These are phyloP conservation scores for Ochlodes sylvanus DNA, from an alignment of 2,888 invertebrate species.

Conservation along the genomic window DNA sequence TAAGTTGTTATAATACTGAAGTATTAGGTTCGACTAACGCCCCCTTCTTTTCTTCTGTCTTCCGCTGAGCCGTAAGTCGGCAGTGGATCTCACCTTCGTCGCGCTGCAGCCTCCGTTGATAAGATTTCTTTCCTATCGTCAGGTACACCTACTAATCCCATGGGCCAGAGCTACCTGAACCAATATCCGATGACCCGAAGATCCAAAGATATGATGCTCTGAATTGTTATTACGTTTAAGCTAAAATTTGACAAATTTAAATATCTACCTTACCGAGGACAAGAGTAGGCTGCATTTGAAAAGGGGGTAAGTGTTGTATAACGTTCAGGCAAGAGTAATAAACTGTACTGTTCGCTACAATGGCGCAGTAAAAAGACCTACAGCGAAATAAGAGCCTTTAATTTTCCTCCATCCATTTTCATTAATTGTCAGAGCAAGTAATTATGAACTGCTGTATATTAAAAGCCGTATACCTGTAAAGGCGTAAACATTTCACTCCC, in stretches of 20 bases:
- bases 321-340: constrained; percentile 10
- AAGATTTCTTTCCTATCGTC: no score
- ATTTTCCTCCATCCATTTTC: constrained; percentile 35
- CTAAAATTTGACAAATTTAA: neutral
- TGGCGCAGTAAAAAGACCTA: constrained; percentile 25
- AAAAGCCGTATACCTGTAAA: constrained; percentile 33
- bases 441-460: constrained; percentile 36
- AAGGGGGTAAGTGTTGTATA: constrained; percentile 11
- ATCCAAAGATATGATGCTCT: neutral
- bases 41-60: no score
- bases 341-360: constrained; percentile 26
- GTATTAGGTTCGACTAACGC: no score
- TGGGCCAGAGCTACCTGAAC: no score
- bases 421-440: constrained; percentile 36
- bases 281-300: constrained; percentile 5
- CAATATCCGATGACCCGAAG: neutral
- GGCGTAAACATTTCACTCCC: constrained; percentile 33
- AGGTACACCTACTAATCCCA: no score
- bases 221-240: neutral
- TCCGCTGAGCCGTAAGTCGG: no score
- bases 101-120: no score
- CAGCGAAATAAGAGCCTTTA: constrained; percentile 28
- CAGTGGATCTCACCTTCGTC: no score
- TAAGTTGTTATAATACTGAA: no score
- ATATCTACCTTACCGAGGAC: neutral